These are phyloP conservation scores for Timandra comae DNA, from an alignment of 2,888 invertebrate species.

Conservation along the genomic window DNA sequence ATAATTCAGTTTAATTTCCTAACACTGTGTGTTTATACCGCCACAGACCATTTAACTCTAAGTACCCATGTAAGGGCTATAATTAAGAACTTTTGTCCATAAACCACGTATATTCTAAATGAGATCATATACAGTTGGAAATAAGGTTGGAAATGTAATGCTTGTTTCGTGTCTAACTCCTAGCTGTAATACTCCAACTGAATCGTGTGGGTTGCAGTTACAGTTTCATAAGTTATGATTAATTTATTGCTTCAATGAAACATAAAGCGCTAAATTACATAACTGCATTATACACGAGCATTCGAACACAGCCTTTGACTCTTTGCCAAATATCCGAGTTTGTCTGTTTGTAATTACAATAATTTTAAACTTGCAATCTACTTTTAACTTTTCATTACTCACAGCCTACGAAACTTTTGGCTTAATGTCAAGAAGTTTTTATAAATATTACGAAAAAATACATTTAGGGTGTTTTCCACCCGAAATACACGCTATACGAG, in stretches of 20 bases:
- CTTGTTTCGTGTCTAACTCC: slow-evolving; percentile 17
- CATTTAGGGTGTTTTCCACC: no score
- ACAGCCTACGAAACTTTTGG: slow-evolving; percentile 12
- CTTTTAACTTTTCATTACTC: slow-evolving; percentile 17
- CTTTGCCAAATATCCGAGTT: slow-evolving; percentile 15
- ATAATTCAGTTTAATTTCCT: no score
- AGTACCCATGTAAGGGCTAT: slow-evolving; percentile 29
- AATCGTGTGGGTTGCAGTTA: slow-evolving; percentile 28
- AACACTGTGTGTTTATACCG: slow-evolving; percentile 19
- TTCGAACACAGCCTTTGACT: slow-evolving; percentile 6
- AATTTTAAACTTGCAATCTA: slow-evolving; percentile 15
- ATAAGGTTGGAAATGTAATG: slow-evolving; percentile 16
- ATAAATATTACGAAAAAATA: no score
- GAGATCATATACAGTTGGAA: accelerated
- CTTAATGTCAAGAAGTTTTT: slow-evolving; percentile 8
- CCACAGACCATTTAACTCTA: slow-evolving; percentile 29
- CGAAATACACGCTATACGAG: no score
- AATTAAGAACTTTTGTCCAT: slow-evolving; percentile 21
- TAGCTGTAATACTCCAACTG: slow-evolving; percentile 22
- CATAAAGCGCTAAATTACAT: slow-evolving; percentile 12
- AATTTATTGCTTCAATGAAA: slow-evolving; percentile 32
- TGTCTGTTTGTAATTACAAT: slow-evolving; percentile 16
- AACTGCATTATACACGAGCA: not conserved
- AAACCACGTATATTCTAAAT: not conserved
- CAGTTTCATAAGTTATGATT: slow-evolving; percentile 35